Base-by-base conservation (phyloP, 2,888 invertebrate genomes). In the Eurytoma adleriae region DNA sequence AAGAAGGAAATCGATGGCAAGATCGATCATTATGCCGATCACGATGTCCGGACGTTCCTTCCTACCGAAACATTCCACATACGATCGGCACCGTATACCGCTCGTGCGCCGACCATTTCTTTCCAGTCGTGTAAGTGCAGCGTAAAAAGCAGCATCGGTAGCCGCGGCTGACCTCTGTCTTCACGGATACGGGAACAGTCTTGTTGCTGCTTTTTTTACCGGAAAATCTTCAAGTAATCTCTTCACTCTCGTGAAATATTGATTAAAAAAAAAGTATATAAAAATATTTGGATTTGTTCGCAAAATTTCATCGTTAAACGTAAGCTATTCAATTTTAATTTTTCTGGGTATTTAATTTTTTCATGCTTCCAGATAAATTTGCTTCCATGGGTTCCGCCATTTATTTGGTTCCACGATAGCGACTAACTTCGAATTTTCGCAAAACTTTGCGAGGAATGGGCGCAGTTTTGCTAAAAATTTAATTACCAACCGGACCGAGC, bases 11-110 rank as follows among this genome's bases (percentile, higher is more conserved):
- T 89, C 87, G 88, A 87, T 84, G 83, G 83, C 66, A 83, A 81
- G 80, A 77, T 80, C 83, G 83, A 88, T 90, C 86, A 86, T 84
- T 87, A 90, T 90, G 89, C 90, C 83, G 86, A 85, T 86, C 90
- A 87, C 87, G 88, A 75, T 74, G 83, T 85, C 86, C 87, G 89
- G 88, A 89, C 89, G 88, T 89, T 87, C 88, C 88, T 89, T 89
- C 88, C 89, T 88, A 86, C 88, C 86, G 85, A 84, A 85, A 87
- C 88, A 89, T 89, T 90, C 89, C 88, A 86, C 87, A 81, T 79
- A 84, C 64, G 66, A 86, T 86, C 76, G 73, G 24, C 89, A 86
- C 86, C 85, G 84, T 85, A 83, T 82, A 84, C 85, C 83, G 77
- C n/a, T 85, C 89, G 88, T 86, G 87, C 85, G 86, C 86, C 82